These are phyloP conservation scores for Tympanuchus pallidicinctus DNA, from an alignment of 2,113 vertebrate species.

Conservation along the genomic window DNA sequence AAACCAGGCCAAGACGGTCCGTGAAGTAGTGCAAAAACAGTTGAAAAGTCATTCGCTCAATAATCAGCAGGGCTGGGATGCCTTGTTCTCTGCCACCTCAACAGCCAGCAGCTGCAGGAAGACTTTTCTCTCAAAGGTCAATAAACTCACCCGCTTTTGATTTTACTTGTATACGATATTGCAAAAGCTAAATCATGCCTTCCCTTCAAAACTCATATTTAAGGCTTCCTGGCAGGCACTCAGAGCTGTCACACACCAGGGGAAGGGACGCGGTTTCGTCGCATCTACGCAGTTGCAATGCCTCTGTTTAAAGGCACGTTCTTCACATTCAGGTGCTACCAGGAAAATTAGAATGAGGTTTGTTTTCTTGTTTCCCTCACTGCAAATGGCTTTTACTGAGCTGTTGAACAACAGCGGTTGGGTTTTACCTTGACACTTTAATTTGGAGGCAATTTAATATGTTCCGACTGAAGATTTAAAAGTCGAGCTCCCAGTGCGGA, in stretches of 20 bases:
- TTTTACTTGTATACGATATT: background rate
- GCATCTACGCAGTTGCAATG: background rate
- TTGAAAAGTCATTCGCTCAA: background rate
- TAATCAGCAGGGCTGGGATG: background rate
- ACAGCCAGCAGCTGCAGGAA: background rate
- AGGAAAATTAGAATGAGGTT: background rate
- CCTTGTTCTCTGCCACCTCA: background rate
- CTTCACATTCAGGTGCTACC: background rate
- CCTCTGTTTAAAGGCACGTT: background rate
- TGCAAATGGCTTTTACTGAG: background rate
- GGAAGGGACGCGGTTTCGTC: background rate
- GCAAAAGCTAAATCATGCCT: background rate
- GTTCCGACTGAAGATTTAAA: background rate
- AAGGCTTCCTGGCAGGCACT: background rate
- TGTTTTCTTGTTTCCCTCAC: conserved; percentile 1
- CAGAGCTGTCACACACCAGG: background rate
- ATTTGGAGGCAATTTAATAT: conserved; percentile 33
- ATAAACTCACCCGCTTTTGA: background rate
- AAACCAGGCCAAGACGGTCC: background rate
- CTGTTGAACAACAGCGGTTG: background rate
- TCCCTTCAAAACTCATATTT: background rate
- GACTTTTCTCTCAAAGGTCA: background rate
- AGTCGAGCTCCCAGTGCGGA: background rate
- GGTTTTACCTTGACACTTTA: conserved; percentile 34
- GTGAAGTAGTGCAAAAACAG: background rate